Evolutionary conservation across 2,113 vertebrate species (phyloP), one percentile per base, ranked within the genome.

Genomic region (Ptyas mucosa): DNA sequence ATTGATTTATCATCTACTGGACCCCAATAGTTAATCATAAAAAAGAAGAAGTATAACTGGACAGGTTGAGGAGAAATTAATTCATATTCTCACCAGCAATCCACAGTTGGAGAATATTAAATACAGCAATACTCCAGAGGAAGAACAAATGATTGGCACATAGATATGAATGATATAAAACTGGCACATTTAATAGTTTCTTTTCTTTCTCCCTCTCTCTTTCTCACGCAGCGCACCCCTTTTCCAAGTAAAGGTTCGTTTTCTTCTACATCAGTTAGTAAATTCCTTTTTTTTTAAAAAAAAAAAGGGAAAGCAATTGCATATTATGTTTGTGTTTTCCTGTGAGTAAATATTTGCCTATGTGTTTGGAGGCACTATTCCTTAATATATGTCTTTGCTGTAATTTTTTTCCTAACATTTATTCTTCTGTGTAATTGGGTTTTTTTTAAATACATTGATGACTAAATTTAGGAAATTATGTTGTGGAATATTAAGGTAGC

Each of bases 41-140:
- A 94, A 10, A 52, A 93, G 9, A 55, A 87, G 49, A 85, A 85
- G 96, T 93, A 21, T 11, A 93, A 58, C 87, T 69, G 94, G 55
- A 23, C 0, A 93, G 8, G 55, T 61, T 55, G 29, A 3, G 34
- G 87, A 24, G 57, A 89, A 88, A 94, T 90, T 91, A 93, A 91
- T 93, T 90, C 57, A 43, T 86, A 90, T 88, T 92, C 39, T 12
- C 49, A 21, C 51, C 69, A 93, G 46, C 7, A 89, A 88, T 8
- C 26, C 91, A 3, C 58, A 90, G 92, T 91, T 92, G 87, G 39
- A 89, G 39, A 43, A 81, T 0, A 91, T 3, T 75, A 89, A 93
- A 75, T 9, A 94, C 81, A 93, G 8, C 46, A 64, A 88, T 10
- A 54, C 49, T 69, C 55, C 0, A 21, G 34, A 92, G 69, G 29